Evolutionary conservation across 35 echinoderm and acorn worm genomes (phyloP), one percentile per base, ranked within the genome.

Genomic region (Anneissia japonica): DNA sequence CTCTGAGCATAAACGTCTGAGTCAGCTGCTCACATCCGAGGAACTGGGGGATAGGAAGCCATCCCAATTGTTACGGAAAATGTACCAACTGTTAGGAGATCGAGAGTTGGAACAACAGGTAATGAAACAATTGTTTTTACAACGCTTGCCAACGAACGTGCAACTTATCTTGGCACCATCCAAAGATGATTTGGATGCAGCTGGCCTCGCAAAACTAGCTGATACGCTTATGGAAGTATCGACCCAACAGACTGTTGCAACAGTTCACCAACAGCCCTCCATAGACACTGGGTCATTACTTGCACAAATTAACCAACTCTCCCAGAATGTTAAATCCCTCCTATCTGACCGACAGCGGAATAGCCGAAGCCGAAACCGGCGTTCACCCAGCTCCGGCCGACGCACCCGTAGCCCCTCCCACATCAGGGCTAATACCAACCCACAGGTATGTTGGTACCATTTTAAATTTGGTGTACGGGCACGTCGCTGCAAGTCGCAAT

Each of bases 11-110:
- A 29, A 86, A 36, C 40, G 76, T 0, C 30, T 91, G 0, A 73
- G 79, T 32, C 38, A 91, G 39, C 33, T 91, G 23, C 31, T 90
- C 4, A 39, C 38, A 4, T 32, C 81, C 5, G 82, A 90, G 36
- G 83, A 90, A 26, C 38, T 85, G 2, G 88, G 83, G 5, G 88
- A 79, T 37, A 46, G 74, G 9, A 83, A 39, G 0, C 86, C 86
- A 38, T 83, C 77, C 14, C 88, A 89, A 39, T 76, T 72, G 9
- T 30, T 75, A 12, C 2, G 80, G 1, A 37, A 33, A 23, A 84
- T 37, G 81, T 46, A 76, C 30, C 51, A 90, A 72, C 74, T 85
- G 6, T 19, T 76, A 9, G 35, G 81, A 4, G 46, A 85, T 23
- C 30, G 35, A 32, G 9, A 31, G 34, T 34, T 56, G 5, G 19